Base-by-base conservation (phyloP, 92 coral and sea anemone genomes). In the Bergia sp. region DNA sequence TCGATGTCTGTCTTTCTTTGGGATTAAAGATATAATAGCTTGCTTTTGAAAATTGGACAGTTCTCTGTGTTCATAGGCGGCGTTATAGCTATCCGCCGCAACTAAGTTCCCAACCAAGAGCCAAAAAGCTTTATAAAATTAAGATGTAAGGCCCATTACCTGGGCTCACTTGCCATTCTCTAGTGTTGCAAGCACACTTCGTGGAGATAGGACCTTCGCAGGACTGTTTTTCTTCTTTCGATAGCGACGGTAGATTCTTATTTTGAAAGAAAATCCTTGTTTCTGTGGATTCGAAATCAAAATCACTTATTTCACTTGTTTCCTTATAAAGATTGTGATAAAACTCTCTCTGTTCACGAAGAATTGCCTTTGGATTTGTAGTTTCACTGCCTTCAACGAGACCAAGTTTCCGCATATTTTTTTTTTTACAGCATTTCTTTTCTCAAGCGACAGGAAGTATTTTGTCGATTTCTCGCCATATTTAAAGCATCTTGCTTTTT, bases 91-190 rank as follows among this genome's bases (percentile, higher is more conserved):
- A 61, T 87, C 85, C 4, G 77, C 85, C 4, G 77, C 80, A 76
- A 87, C 37, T 75, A 77, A 41, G 9, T 61, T 64, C 21, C 89
- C 89, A 9, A 76, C 16, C 18, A 42, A 77, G 21, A 8, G 44
- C 89, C 85, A 86, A 86, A 86, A 86, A 58, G 89, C 67, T 40
- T 86, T 77, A 76, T 57, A 58, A 78, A 78, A 87, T 61, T 87
- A 85, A 41, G 90, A n/a, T 20, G 85, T 74, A 1, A 67, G 78
- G 15, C 79, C 85, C 79, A 45, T 79, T 80, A 4, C 53, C 90
- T 23, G 75, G 73, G 39, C 77, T 69, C 29, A 29, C 8, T 45
- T 45, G 50, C 50, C 50, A 45, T 3, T 45, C 50, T 45, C 50
- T 45, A 45, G 8, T 0, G 50, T 45, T 5, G 50, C 50, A 45